Conservation (phyloP, 2,797 vertebrate genomes). For the Oreonectes daqikongensis region DNA sequence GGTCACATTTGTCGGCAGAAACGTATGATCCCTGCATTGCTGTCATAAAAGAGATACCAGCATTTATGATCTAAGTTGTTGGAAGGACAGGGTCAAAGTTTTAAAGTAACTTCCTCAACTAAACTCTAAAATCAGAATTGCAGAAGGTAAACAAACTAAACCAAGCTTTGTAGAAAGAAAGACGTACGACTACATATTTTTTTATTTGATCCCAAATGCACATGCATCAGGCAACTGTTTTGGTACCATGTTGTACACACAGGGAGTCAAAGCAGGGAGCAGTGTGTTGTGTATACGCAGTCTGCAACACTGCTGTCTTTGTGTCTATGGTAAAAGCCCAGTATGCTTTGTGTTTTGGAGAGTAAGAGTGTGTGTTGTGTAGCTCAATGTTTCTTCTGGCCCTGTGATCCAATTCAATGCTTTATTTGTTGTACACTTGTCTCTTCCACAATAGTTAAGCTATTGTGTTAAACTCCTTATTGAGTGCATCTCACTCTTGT, state of each 20-base stretch:
- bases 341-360: constrained; percentile 52
- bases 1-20: constrained; percentile 14
- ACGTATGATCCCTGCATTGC: constrained; percentile 40
- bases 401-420: constrained; percentile 9
- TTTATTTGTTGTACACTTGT: constrained; percentile 1
- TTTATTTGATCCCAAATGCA: neutral
- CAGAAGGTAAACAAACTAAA: neutral
- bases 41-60: constrained; percentile 65
- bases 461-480: neutral
- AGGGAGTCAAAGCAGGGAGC: constrained; percentile 12
- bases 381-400: constrained; percentile 1
- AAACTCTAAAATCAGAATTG: neutral
- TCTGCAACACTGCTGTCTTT: constrained; percentile 66
- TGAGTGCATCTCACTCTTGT: neutral
- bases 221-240: constrained; percentile 63
- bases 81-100: constrained; percentile 60
- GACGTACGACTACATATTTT: neutral
- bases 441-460: constrained; percentile 4
- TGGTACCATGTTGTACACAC: constrained; percentile 37
- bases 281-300: neutral
- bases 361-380: constrained; percentile 30
- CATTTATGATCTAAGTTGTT: constrained; percentile 61
- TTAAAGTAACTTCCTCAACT: constrained; percentile 24
- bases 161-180: neutral
- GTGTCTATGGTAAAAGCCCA: constrained; percentile 61